Conservation (phyloP, 35 echinoderm and acorn worm genomes). For the Lytechinus variegatus region DNA sequence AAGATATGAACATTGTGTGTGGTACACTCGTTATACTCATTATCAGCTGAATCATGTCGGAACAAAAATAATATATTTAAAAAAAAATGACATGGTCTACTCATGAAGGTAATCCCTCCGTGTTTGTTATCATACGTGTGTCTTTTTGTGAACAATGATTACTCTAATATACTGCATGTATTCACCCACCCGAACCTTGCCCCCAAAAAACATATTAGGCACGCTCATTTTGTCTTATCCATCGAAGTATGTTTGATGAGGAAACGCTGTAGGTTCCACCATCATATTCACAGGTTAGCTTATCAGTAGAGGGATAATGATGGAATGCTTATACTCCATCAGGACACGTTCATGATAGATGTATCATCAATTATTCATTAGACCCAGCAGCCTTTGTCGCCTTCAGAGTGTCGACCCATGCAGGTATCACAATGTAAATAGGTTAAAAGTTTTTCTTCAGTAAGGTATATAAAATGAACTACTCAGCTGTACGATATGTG, state of each 20-base stretch:
- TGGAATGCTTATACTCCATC: not conserved
- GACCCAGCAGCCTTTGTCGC: not conserved
- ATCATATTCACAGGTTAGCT: not conserved
- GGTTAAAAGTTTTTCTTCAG: not conserved
- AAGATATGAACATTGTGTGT: too few relatives aligned
- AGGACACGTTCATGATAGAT: slow-evolving; percentile 1
- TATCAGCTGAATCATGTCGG: too few relatives aligned
- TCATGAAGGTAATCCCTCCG: too few relatives aligned
- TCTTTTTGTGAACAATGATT: too few relatives aligned
- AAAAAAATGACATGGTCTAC: too few relatives aligned
- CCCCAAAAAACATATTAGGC: too few relatives aligned
- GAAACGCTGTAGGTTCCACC: not conserved
- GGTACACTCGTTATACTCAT: too few relatives aligned
- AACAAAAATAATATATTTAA: too few relatives aligned
- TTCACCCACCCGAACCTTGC: too few relatives aligned
- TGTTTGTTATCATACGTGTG: too few relatives aligned
- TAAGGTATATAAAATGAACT: not conserved
- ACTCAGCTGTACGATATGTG: too few relatives aligned
- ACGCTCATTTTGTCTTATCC: not conserved
- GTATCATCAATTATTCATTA: not conserved
- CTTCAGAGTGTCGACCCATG: not conserved
- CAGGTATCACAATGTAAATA: not conserved
- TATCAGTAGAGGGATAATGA: not conserved
- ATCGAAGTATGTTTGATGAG: not conserved
- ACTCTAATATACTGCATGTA: too few relatives aligned